Conservation (phyloP, 2,888 invertebrate genomes). For the Beris chalybata region DNA sequence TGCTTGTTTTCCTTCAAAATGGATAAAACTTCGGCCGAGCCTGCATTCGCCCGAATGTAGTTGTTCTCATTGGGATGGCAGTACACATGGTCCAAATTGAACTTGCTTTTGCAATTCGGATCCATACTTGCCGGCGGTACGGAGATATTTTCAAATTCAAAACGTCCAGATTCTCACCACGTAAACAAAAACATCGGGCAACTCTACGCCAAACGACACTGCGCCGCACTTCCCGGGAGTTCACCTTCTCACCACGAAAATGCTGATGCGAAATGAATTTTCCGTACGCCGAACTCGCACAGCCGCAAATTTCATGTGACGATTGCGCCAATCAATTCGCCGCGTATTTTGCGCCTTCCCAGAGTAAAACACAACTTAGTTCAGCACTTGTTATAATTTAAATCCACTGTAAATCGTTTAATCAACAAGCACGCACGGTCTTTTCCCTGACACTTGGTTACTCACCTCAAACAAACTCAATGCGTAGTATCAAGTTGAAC, state of each 20-base stretch:
- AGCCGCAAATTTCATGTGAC: slow-evolving; percentile 8
- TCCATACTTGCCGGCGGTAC: slow-evolving; percentile 30
- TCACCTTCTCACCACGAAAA: slow-evolving; percentile 31
- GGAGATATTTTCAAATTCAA: slow-evolving; percentile 30
- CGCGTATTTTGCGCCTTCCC: background rate
- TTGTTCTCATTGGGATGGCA: slow-evolving; percentile 48
- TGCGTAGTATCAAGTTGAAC: slow-evolving; percentile 1
- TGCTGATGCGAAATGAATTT: slow-evolving; percentile 34
- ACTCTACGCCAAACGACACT: slow-evolving; percentile 19
- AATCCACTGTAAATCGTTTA: slow-evolving; percentile 11
- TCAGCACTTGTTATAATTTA: background rate
- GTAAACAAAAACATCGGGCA: slow-evolving; percentile 33
- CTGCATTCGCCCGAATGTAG: slow-evolving; percentile 44
- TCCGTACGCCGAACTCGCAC: slow-evolving; percentile 9
- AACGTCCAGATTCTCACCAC: slow-evolving; percentile 18
- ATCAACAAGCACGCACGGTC: slow-evolving; percentile 36
- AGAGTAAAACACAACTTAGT: background rate
- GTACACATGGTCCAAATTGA: slow-evolving; percentile 49
- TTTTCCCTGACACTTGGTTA: slow-evolving; percentile 34
- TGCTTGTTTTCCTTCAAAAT: slow-evolving; percentile 55
- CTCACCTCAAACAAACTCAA: slow-evolving; percentile 27
- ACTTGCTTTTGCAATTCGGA: slow-evolving; percentile 44
- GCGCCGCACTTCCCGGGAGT: slow-evolving; percentile 1
- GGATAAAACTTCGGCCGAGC: slow-evolving; percentile 45
- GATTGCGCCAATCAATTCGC: background rate